Percentiles rank a stretch among this genome's conserved stretches.
phyloP scores from a whole-genome alignment of 2,113 vertebrate species.

The Neogobius melanostomus region DNA sequence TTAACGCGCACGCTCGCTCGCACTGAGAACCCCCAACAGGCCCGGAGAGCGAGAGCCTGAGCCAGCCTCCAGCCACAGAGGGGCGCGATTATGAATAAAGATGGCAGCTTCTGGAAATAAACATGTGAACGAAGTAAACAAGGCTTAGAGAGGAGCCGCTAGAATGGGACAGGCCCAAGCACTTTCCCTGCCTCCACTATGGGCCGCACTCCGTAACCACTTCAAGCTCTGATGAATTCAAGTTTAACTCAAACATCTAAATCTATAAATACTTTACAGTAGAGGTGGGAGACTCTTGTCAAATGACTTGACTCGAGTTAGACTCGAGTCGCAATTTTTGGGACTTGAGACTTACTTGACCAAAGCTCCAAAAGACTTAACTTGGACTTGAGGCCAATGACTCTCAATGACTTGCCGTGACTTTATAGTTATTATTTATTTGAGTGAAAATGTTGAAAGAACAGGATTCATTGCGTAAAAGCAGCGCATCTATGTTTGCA shows the following conservation, averaged over 20 bases:
- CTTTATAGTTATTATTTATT: no score
- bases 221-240: conserved; percentile 1
- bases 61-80: conserved; percentile 68
- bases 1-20: conserved; percentile 23
- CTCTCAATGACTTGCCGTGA: no score
- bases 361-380: no score
- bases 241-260: conserved; percentile 17
- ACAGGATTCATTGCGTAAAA: no score
- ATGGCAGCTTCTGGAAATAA: conserved; percentile 70
- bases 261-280: conserved; percentile 3
- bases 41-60: conserved; percentile 41
- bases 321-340: no score
- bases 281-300: no score
- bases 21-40: conserved; percentile 21
- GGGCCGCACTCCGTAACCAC: conserved; percentile 22
- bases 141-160: conserved; percentile 35
- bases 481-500: no score
- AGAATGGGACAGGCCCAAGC: conserved; percentile 26
- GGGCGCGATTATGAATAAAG: conserved; percentile 71
- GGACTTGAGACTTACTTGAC: no score
- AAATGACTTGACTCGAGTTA: no score
- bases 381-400: no score
- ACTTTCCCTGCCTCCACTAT: conserved; percentile 35
- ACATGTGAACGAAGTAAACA: conserved; percentile 60
- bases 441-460: no score